Base-by-base conservation (phyloP, 2,113 vertebrate species). In the Calcarius ornatus region DNA sequence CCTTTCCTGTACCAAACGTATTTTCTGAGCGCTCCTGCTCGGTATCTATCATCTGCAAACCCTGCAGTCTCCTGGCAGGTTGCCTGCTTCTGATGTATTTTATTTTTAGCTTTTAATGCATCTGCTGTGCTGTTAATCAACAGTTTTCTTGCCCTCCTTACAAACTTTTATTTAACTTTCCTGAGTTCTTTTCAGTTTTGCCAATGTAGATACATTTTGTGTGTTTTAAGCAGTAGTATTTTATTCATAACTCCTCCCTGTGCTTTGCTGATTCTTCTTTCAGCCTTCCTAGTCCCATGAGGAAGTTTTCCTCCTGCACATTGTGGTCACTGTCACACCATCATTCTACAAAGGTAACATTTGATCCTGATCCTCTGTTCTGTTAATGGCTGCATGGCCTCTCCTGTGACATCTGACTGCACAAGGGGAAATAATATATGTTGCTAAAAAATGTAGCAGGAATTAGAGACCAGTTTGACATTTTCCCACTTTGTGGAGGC, bases 361-460 rank as follows among this genome's bases (percentile, higher is more conserved):
- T 85, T 88, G 11, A 72, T 69, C 30, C 33, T 71, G 24, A 30
- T 40, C 22, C 28, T 72, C 10, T 53, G 21, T 40, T 68, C 45
- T 79, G 5, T 30, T 71, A 38, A 76, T 12, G 61, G 22, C 27
- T 86, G 11, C 12, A 35, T 0, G 0, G 9, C 9, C 45, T 79
- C 51, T 92, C 31, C 47, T 72, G 35, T 24, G 16, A 64, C 1
- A 2, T 43, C 35, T 80, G 51, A 75, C 28, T 53, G 30, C 19
- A 12, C 30, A 75, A 50, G 43, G 19, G 71, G 77, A 25, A 70
- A 60, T 68, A 69, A 56, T 56, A 65, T 20, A 43, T 40, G 12
- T 37, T 86, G 35, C 25, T 64, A 35, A 86, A 60, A 86, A 87
- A 30, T 27, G 12, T 14, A 68, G 5, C 21, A 43, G 24, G 19